These are phyloP conservation scores for Picathartes gymnocephalus DNA, from an alignment of 2,113 vertebrate genomes.

Conservation along the genomic window DNA sequence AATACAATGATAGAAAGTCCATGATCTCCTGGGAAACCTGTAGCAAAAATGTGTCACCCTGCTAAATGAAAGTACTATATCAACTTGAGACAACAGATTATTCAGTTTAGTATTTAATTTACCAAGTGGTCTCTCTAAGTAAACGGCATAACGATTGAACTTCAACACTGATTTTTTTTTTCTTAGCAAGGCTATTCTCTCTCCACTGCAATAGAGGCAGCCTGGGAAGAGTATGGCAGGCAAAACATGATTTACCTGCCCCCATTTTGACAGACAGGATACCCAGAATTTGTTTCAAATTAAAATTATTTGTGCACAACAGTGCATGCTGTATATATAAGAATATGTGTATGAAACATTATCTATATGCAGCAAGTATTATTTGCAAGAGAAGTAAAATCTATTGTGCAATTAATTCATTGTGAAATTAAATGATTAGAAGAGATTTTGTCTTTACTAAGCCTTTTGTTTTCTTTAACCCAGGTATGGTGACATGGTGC, in stretches of 20 bases:
- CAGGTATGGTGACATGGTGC: conserved; percentile 98
- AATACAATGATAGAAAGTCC: background rate
- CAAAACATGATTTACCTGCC: background rate
- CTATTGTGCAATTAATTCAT: background rate
- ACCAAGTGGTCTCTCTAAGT: background rate
- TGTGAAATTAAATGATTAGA: background rate
- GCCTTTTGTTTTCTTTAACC: background rate
- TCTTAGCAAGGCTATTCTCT: background rate
- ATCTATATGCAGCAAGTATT: background rate
- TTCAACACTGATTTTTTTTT: background rate
- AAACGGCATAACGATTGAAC: background rate
- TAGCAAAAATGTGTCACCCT: background rate
- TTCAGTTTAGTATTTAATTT: background rate
- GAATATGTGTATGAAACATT: background rate
- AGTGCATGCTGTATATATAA: background rate
- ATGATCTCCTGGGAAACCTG: background rate
- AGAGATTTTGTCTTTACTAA: background rate
- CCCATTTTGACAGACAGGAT: background rate
- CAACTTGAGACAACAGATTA: background rate
- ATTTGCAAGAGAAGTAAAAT: background rate
- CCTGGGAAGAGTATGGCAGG: background rate
- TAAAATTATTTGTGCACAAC: background rate
- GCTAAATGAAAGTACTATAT: background rate
- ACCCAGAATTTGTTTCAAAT: background rate
- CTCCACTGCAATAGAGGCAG: background rate